Percentiles rank a stretch among this genome's conserved stretches.
These are phyloP conservation scores for Trachelus troglodyta DNA, from an alignment of 2,888 invertebrate species.

Conservation along the genomic window DNA sequence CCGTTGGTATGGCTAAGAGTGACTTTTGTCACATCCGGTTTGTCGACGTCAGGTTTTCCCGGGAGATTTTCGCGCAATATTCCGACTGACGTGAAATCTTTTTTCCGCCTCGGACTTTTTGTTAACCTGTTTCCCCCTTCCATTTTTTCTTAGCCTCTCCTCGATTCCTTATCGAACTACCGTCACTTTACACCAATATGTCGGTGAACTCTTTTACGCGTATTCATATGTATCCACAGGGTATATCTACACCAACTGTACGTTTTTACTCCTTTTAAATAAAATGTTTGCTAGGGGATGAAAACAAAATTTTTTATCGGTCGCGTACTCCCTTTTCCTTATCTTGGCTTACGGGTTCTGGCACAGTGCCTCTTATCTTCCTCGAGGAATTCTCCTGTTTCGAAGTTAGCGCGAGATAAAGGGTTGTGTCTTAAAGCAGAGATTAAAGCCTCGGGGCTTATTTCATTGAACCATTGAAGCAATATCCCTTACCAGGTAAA, in stretches of 20 bases:
- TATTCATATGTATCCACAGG: too few relatives aligned
- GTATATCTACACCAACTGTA: too few relatives aligned
- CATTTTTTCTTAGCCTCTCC: not conserved
- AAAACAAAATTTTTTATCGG: not conserved
- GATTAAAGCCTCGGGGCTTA: too few relatives aligned
- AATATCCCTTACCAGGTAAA: not conserved
- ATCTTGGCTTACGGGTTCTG: not conserved
- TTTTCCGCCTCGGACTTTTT: not conserved
- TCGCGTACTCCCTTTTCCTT: too few relatives aligned
- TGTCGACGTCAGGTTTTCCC: not conserved
- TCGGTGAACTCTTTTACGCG: too few relatives aligned
- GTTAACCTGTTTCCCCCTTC: not conserved
- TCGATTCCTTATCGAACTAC: too few relatives aligned
- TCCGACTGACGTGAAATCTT: not conserved
- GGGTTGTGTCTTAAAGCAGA: too few relatives aligned
- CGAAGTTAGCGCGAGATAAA: too few relatives aligned
- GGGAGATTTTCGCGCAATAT: not conserved
- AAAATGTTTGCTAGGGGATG: not conserved
- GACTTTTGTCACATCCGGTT: not conserved
- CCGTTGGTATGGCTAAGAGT: not conserved
- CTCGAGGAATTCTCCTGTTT: too few relatives aligned
- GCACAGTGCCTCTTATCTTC: too few relatives aligned
- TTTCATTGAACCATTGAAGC: too few relatives aligned
- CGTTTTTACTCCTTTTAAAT: not conserved
- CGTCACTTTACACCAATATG: too few relatives aligned